These are phyloP conservation scores for Gorilla gorilla DNA, from an alignment of 2,113 vertebrate genomes.

Conservation along the genomic window DNA sequence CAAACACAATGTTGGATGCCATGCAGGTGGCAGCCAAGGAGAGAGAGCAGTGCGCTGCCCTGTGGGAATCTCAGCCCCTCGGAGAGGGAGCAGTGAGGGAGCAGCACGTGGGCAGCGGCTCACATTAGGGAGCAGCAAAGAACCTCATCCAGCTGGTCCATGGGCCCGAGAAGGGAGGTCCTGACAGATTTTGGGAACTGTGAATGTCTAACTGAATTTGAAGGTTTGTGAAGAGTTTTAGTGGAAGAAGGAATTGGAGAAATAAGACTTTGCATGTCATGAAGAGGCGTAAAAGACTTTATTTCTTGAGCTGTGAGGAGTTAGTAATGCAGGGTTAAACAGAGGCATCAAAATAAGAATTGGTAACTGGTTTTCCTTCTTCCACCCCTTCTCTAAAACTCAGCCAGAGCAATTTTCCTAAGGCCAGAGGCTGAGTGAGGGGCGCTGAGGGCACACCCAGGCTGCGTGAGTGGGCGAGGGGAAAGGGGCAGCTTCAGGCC, in stretches of 20 bases:
- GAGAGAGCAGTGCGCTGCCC: not conserved
- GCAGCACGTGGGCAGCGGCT: not conserved
- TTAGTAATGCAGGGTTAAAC: not conserved
- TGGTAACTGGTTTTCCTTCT: not conserved
- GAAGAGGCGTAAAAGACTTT: not conserved
- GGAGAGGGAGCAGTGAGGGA: not conserved
- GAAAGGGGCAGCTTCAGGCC: not conserved
- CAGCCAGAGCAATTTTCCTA: not conserved
- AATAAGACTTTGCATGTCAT: not conserved
- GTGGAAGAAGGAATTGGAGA: not conserved
- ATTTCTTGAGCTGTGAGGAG: not conserved
- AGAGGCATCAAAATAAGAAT: not conserved
- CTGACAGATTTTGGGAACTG: not conserved
- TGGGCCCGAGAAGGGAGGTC: not conserved
- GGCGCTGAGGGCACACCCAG: not conserved
- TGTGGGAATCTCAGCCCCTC: not conserved
- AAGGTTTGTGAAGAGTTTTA: not conserved
- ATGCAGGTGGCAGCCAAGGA: not conserved
- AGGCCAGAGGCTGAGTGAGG: accelerated
- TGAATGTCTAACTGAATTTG: not conserved
- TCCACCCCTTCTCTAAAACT: too few relatives aligned
- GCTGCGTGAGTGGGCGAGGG: accelerated
- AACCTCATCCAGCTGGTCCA: not conserved
- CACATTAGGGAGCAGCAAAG: too few relatives aligned
- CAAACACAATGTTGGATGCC: not conserved